A percentile compares a stretch with the other conserved stretches of the same genome.
phyloP scores from a whole-genome alignment of 1,140 invertebrate species.

The Adelges cooleyi region DNA sequence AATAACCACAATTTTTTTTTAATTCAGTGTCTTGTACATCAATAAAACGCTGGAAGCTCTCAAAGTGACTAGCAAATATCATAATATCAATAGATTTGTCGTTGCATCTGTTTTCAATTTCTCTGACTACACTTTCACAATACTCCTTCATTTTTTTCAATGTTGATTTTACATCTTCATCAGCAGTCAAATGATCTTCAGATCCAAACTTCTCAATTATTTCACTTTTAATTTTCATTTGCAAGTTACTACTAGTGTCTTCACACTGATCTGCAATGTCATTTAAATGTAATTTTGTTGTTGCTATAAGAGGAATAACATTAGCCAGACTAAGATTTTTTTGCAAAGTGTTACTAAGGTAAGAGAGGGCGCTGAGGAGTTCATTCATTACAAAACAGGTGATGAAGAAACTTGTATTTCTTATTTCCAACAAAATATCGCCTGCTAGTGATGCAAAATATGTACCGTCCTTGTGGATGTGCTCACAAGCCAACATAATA shows the following conservation, averaged over 20 bases:
- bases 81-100: slow-evolving; percentile 1
- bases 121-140: neutral
- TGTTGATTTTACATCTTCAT: too few relatives aligned
- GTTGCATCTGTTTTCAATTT: neutral
- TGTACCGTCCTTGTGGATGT: neutral
- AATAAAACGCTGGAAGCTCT: slow-evolving; percentile 4
- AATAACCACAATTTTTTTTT: neutral
- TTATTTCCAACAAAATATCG: neutral
- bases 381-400: neutral
- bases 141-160: neutral
- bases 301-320: neutral
- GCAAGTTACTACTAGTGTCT: neutral
- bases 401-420: neutral
- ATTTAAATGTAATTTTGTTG: slow-evolving; percentile 12
- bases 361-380: neutral
- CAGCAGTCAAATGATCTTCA: neutral
- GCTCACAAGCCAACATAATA: neutral
- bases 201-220: neutral
- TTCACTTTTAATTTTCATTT: neutral
- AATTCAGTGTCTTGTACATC: neutral
- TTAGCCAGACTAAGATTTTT: neutral
- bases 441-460: neutral
- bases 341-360: neutral
- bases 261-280: slow-evolving; percentile 7
- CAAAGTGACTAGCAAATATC: slow-evolving; percentile 5